Conservation (phyloP, 2,113 vertebrate genomes). For the Halichoerus grypus region DNA sequence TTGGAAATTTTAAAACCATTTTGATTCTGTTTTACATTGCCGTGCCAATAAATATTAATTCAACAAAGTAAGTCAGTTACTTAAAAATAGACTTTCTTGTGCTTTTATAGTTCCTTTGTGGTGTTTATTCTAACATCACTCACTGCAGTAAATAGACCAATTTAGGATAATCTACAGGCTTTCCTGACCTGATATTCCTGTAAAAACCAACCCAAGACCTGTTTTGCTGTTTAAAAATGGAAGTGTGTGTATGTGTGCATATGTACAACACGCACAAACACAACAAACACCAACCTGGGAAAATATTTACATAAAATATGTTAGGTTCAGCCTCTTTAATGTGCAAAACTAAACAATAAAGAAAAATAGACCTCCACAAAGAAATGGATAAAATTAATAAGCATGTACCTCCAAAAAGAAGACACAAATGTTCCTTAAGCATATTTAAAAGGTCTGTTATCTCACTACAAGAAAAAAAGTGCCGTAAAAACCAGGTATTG, state of each 20-base stretch:
- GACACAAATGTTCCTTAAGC: background rate
- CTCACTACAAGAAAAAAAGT: background rate
- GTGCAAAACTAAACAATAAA: slow-evolving; percentile 28
- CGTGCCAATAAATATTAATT: slow-evolving; percentile 6
- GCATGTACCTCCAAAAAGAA: background rate
- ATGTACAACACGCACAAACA: background rate
- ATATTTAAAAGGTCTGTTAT: background rate
- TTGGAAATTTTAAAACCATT: slow-evolving; percentile 57
- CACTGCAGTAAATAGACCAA: background rate
- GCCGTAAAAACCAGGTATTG: background rate
- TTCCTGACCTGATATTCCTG: background rate
- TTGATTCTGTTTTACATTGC: background rate
- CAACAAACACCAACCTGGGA: background rate
- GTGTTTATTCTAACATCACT: slow-evolving; percentile 27
- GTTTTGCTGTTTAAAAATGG: slow-evolving; percentile 16
- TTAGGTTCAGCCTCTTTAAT: background rate
- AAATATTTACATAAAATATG: background rate
- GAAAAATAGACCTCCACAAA: background rate
- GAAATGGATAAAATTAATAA: slow-evolving; percentile 51
- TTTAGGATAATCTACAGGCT: background rate
- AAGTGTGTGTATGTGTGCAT: background rate
- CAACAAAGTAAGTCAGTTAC: slow-evolving; percentile 24
- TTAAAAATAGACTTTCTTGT: background rate
- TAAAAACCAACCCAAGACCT: background rate
- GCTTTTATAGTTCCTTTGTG: background rate